Base-by-base conservation (phyloP, 2,797 vertebrate genomes). In the Enteromius radiatus region DNA sequence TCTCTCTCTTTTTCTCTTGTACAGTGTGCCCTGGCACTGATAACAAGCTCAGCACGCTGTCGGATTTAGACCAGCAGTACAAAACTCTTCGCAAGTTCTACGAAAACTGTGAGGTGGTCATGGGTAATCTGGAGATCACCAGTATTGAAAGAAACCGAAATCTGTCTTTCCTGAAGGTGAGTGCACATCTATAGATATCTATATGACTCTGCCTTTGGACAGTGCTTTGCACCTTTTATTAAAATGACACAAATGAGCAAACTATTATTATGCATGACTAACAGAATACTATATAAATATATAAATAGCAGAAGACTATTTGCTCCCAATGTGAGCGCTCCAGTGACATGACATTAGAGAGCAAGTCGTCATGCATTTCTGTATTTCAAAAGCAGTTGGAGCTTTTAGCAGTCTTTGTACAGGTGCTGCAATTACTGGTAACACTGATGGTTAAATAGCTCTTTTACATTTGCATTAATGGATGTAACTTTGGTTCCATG, bases 121-220 rank as follows among this genome's bases (percentile, higher is more conserved):
- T 99, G 97, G 98, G 98, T 45, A 99, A 99, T 88, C 91, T 99
- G 92, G 98, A 99, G 93, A 99, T 99, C 85, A 99, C 98, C 90
- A 98, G 96, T 93, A 98, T 99, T 0, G 98, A 98, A 86, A 96
- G 96, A 78, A 97, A 96, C 90, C 94, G 97, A 63, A 96, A 99
- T 92, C 97, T 99, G 76, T 97, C 96, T 91, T 99, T 99, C 89
- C 95, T 99, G 56, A 94, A 96, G 96, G 98, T 99, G 94, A 85
- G 86, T 41, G 38, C 8, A 41, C 38, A 41, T 9, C 38, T 41
- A 9, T 38, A 38, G 36, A 38, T 38, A 38, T n/a, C n/a, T n/a
- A n/a, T n/a, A n/a, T 36, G 63, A 36, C 4, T 33, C 4, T 49
- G 19, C 47, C 23, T 23, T 23, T 11, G 54, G 68, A 70, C 12